A percentile compares a stretch with the other conserved stretches of the same genome.
Conservation (phyloP, 2,797 vertebrate genomes). For the Acipenser oxyrinchus region DNA sequence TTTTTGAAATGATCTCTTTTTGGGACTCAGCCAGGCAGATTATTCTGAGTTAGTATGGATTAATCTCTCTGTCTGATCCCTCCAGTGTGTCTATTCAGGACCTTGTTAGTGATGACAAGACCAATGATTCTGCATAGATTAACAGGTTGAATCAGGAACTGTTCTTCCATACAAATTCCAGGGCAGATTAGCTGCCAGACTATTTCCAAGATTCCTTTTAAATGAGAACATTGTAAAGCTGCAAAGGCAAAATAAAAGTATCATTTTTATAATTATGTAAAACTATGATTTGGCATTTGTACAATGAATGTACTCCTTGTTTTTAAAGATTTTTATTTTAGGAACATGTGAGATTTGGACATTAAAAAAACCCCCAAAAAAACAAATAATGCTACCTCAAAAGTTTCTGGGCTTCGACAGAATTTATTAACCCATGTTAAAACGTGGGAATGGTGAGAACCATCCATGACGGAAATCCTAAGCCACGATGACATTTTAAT, state of each 20-base stretch:
- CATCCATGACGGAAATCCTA: not conserved
- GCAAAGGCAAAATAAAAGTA: not conserved
- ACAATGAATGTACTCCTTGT: constrained; percentile 32
- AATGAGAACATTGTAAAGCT: not conserved
- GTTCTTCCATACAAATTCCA: not conserved
- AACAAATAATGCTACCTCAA: not conserved
- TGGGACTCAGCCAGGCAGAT: no score
- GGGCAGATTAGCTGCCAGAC: not conserved
- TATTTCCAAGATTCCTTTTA: not conserved
- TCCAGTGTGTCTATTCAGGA: not conserved
- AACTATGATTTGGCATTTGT: constrained; percentile 57
- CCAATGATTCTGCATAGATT: not conserved
- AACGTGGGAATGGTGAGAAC: constrained; percentile 15
- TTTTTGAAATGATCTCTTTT: no score
- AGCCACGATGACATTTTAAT: not conserved
- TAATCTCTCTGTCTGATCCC: no score
- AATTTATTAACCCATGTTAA: not conserved
- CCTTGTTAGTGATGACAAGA: not conserved
- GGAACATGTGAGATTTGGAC: no score
- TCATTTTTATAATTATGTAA: not conserved
- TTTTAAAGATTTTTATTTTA: no score
- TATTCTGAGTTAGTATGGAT: no score
- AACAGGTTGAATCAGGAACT: not conserved
- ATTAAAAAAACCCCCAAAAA: not conserved
- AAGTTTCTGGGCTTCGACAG: not conserved